Conservation (phyloP, 2,888 invertebrate genomes). For the Chrysomela aeneicollis region DNA sequence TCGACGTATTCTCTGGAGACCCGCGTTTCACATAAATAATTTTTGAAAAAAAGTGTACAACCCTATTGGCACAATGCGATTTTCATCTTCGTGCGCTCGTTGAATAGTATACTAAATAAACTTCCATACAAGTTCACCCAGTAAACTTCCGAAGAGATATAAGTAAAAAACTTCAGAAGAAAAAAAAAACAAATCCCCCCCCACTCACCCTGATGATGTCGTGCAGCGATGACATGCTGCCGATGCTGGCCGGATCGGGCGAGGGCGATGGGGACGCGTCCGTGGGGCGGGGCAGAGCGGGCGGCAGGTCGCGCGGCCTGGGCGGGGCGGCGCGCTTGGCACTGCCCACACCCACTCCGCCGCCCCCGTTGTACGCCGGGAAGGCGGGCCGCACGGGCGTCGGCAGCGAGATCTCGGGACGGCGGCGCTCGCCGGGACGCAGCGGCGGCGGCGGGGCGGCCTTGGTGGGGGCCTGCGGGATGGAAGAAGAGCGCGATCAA, state of each 20-base stretch:
- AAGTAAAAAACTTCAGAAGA: no score
- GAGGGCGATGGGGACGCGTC: constrained; percentile 60
- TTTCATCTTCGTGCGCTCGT: no score
- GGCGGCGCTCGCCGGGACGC: constrained; percentile 58
- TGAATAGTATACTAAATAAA: no score
- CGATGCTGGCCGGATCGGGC: constrained; percentile 72
- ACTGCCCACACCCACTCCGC: no score
- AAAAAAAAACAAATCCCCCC: no score
- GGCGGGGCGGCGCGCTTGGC: constrained; percentile 66
- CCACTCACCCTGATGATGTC: constrained; percentile 73
- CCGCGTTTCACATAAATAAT: no score
- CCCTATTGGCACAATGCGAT: no score
- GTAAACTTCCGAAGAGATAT: no score
- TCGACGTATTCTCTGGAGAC: no score
- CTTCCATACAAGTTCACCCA: no score
- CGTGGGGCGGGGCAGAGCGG: constrained; percentile 65
- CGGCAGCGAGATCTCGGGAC: constrained; percentile 61
- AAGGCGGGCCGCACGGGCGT: constrained; percentile 61
- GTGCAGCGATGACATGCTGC: constrained; percentile 80
- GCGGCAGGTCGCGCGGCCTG: constrained; percentile 67
- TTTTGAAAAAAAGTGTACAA: no score
- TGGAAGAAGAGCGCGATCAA: neutral
- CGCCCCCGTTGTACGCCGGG: constrained; percentile 62
- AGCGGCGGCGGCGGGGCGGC: constrained; percentile 67
- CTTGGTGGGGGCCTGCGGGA: constrained; percentile 54